Base-by-base conservation (phyloP, 2,113 vertebrate genomes). In the Gorsachius goisagi region DNA sequence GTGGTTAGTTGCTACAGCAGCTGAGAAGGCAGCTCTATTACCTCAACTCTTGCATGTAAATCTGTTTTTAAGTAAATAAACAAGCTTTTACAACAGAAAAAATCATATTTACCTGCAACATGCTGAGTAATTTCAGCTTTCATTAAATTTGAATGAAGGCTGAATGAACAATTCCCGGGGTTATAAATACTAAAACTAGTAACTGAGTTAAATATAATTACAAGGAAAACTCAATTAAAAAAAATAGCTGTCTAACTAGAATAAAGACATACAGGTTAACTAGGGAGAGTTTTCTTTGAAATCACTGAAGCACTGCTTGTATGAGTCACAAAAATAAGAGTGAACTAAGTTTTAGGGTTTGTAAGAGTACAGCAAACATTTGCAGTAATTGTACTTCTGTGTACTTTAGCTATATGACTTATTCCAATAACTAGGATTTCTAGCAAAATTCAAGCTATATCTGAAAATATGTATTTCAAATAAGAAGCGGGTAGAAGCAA, bases 201-300 rank as follows among this genome's bases (percentile, higher is more conserved):
- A 86, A 94, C 59, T 84, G 79, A 79, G 86, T 91, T 92, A 93
- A 93, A 67, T 80, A 56, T 86, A 93, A 85, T 95, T 95, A 80
- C 68, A 84, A 63, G 50, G 79, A 58, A 77, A 92, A 84, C 30
- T 63, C 72, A 67, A 66, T 78, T 95, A 84, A 84, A 92, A 92
- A 90, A 83, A 66, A 49, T 69, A 81, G 74, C 55, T 84, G 7
- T 76, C 72, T 88, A 67, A 92, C 35, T 63, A 93, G 50, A 66
- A 77, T 72, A 85, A 90, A 92, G 44, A 13, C 35, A 80, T 90
- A 21, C 22, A 84, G 32, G 60, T 84, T 95, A 92, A 71, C 50
- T 55, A 67, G 32, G 24, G n/a, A 86, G 50, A 71, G 15, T 66
- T 80, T 85, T 85, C 72, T 85, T 94, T 77, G 35, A 90, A 88